Evolutionary conservation across 2,113 vertebrate genomes (phyloP), one percentile per base, ranked within the genome.

Genomic region (Circaetus gallicus): DNA sequence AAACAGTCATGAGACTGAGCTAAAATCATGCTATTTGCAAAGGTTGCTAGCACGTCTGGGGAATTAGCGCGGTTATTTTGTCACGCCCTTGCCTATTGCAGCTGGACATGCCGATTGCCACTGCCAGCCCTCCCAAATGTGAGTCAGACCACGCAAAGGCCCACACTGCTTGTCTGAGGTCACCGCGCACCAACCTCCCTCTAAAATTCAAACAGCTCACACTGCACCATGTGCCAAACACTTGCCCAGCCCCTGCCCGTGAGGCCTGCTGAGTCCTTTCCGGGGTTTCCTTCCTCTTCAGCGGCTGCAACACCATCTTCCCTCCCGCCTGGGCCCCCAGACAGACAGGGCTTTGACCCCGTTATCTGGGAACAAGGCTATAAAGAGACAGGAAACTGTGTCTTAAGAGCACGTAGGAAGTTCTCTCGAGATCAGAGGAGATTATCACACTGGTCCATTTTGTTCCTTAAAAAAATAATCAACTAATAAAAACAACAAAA

Each of bases 211-310:
- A 65, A 50, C 73, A 13, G 66, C 67, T 89, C 58, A 34, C 6
- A 9, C 94, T 15, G 49, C 45, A 49, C 59, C 36, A 0, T 9
- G 13, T 8, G 78, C 85, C 77, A 19, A 61, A 82, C 3, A 8
- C 77, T 36, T 3, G 22, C 65, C 77, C 76, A 36, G 77, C 63
- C 62, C 32, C 63, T 56, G 82, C 86, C 65, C 11, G 2, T 24
- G 26, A 42, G 86, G 53, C 32, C 72, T 43, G 88, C 94, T 34
- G 78, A 92, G 82, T 55, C 94, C 76, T 86, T 92, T 72, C 94
- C 82, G 82, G 90, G 73, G 22, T 7, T 95, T 93, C 94, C 93
- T 93, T 95, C 96, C 95, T 94, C 84, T 40, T 55, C 58, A 34
- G 82, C 29, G 1, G n/a, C 89, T 59, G 76, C 65, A 10, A 5